Evolutionary conservation across 2,888 invertebrate species (phyloP).

Genomic region (Lissonota sp.): DNA sequence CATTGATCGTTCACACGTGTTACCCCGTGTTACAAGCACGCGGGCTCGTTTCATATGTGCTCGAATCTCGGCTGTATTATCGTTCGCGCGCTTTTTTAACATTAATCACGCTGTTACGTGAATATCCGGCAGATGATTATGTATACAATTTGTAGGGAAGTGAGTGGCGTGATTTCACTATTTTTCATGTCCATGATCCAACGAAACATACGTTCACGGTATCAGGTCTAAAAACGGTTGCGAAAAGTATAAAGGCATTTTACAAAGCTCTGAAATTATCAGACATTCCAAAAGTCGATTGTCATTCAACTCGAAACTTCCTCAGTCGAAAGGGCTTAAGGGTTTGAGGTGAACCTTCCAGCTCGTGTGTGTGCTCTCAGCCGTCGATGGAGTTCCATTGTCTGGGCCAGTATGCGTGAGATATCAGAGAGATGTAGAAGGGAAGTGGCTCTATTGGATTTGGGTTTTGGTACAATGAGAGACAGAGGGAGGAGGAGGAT

Average conservation of each 20-base stretch:
- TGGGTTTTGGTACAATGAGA: not conserved
- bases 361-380: slow-evolving; percentile 17
- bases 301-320: no score
- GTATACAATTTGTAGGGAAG: slow-evolving; percentile 15
- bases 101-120: slow-evolving; percentile 27
- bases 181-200: slow-evolving; percentile 4
- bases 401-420: slow-evolving; percentile 26
- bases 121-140: slow-evolving; percentile 3
- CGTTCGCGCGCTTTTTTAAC: slow-evolving; percentile 21
- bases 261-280: no score
- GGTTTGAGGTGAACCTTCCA: slow-evolving; percentile 21
- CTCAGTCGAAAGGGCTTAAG: not conserved
- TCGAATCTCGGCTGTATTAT: slow-evolving; percentile 35
- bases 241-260: no score
- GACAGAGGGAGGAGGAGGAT: slow-evolving; percentile 59
- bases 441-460: not conserved
- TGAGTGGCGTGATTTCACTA: slow-evolving; percentile 18
- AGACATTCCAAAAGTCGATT: no score
- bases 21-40: slow-evolving; percentile 63
- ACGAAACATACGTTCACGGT: not conserved
- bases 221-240: no score
- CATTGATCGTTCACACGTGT: slow-evolving; percentile 74
- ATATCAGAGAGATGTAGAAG: not conserved
- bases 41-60: slow-evolving; percentile 51
- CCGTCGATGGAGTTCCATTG: slow-evolving; percentile 49